phyloP scores from a whole-genome alignment of 2,888 invertebrate genomes.

The Keiferia lycopersicella region DNA sequence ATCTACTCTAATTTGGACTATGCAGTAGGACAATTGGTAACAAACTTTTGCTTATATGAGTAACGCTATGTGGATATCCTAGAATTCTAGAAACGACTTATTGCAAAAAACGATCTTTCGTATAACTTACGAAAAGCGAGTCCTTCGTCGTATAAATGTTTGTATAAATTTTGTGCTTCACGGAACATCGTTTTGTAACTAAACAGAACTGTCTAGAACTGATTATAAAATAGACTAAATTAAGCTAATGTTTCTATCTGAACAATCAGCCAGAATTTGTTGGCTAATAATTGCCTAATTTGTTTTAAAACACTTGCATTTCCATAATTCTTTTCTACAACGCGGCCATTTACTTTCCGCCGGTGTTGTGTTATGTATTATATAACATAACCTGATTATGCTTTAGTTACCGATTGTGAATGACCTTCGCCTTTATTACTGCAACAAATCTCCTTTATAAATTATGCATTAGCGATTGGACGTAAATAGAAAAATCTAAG shows the following conservation, averaged over 20 bases:
- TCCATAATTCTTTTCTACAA: constrained; percentile 19
- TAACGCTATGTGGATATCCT: neutral
- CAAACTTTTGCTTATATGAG: too few species aligned
- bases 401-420: neutral
- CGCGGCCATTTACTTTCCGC: constrained; percentile 6
- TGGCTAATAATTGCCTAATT: constrained; percentile 14
- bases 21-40: too few species aligned
- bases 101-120: neutral
- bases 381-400: constrained; percentile 9
- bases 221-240: neutral
- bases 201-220: neutral
- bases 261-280: neutral
- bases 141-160: neutral
- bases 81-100: neutral
- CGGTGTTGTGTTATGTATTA: constrained; percentile 13
- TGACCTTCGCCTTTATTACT: constrained; percentile 18
- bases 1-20: too few species aligned
- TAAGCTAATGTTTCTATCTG: neutral
- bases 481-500: neutral
- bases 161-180: constrained; percentile 9
- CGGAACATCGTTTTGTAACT: neutral
- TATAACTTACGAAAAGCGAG: neutral
- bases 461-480: constrained; percentile 9
- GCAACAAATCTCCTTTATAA: neutral
- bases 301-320: constrained; percentile 8